Base-by-base conservation (phyloP, 2,797 vertebrate genomes). In the Tamandua tetradactyla region DNA sequence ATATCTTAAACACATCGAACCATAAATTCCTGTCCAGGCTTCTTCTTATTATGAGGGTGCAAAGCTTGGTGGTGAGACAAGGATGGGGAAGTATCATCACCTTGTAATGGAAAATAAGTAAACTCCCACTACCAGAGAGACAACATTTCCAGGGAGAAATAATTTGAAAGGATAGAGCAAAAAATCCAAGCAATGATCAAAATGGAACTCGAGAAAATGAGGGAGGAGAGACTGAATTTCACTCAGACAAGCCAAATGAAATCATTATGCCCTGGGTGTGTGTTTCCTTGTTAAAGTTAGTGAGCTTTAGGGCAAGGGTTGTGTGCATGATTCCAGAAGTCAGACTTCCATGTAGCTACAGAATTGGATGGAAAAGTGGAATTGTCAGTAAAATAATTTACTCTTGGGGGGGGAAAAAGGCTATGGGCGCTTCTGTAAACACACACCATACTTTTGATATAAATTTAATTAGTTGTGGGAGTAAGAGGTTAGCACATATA, bases 111-210 rank as follows among this genome's bases (percentile, higher is more conserved):
- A 55, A 94, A 97, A 32, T 35, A 80, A 40, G 57, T 94, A 81
- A 81, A 74, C 30, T 94, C 37, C 40, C 64, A 82, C 95, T 97
- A 75, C 86, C 94, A 91, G 25, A 85, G 52, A 94, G 89, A 94
- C 81, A 78, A n/a, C 69, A 84, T 94, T 91, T 93, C 75, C 93
- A 30, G 7, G 61, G 55, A 93, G 69, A 84, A 69, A 40, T 61
- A 94, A 86, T 66, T 87, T 0, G 80, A 62, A 94, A 83, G 35
- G 42, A 71, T 30, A 52, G 52, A 52, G 80, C 9, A 92, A 95
- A 96, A 95, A 72, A n/a, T n/a, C 66, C 92, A 96, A 91, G 30
- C 3, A 68, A 40, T 95, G 87, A 96, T 95, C 15, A 12, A 97
- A 97, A 82, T 69, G 52, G 59, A 93, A 88, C 20, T 18, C 79